Percentiles rank a stretch among this genome's conserved stretches.
Conservation (phyloP, 1,140 invertebrate species). For the Apolygus lucorum region DNA sequence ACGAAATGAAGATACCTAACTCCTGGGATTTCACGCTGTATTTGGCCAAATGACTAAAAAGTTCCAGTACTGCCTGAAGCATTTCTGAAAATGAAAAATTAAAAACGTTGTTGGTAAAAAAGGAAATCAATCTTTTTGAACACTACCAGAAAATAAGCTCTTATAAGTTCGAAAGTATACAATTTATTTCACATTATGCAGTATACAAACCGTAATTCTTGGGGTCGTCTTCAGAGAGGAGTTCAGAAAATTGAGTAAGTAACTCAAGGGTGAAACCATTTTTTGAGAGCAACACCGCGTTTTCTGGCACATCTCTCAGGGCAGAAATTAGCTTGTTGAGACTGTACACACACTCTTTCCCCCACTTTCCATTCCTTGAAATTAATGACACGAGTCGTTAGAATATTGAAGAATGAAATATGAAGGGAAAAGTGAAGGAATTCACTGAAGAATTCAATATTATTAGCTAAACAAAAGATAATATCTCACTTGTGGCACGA, state of each 20-base stretch:
- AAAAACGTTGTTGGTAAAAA: too few species aligned
- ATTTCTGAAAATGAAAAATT: conserved; percentile 47
- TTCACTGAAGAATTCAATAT: too few species aligned
- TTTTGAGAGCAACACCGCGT: conserved; percentile 40
- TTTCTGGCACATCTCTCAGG: conserved; percentile 38
- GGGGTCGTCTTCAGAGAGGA: conserved; percentile 15
- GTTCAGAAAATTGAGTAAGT: conserved; percentile 38
- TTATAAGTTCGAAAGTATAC: too few species aligned
- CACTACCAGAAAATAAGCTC: too few species aligned
- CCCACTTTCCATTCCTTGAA: conserved; percentile 17
- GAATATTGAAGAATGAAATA: too few species aligned
- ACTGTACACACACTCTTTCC: conserved; percentile 29
- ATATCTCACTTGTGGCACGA: conserved; percentile 46
- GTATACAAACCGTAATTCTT: conserved; percentile 13
- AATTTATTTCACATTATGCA: too few species aligned
- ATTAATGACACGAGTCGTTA: too few species aligned
- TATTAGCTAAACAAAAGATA: too few species aligned
- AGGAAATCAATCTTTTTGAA: too few species aligned
- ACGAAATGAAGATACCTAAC: conserved; percentile 45
- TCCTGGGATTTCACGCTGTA: conserved; percentile 47
- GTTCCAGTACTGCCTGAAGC: conserved; percentile 48
- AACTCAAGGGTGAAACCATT: conserved; percentile 40
- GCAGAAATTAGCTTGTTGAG: conserved; percentile 32
- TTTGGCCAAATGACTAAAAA: conserved; percentile 47
- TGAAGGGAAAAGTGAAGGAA: too few species aligned